phyloP scores from a whole-genome alignment of 2,113 vertebrate species.

The Boleophthalmus pectinirostris region DNA sequence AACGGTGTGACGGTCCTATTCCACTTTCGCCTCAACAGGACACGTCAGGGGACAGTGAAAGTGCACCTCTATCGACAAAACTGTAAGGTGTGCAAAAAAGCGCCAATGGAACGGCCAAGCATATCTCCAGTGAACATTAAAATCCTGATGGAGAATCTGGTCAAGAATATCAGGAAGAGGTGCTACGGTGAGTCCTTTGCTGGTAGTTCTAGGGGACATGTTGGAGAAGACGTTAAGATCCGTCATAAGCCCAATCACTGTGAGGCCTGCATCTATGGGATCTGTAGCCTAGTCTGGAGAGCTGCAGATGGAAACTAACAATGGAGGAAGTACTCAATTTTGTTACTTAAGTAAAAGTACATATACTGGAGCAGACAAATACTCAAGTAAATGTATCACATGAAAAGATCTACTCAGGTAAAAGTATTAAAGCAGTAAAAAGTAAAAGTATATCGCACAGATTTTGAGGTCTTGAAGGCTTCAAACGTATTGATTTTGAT shows the following conservation, averaged over 20 bases:
- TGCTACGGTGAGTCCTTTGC: slow-evolving; percentile 66
- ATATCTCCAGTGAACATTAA: slow-evolving; percentile 71
- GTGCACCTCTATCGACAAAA: slow-evolving; percentile 74
- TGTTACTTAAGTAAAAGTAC: no score
- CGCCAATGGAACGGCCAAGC: slow-evolving; percentile 64
- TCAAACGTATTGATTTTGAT: no score
- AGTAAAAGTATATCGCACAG: no score
- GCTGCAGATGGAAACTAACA: no score
- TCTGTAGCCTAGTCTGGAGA: background rate
- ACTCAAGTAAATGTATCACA: no score
- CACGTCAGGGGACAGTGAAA: slow-evolving; percentile 43
- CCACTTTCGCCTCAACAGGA: slow-evolving; percentile 27
- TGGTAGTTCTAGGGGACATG: background rate
- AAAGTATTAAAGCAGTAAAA: no score
- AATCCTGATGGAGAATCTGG: slow-evolving; percentile 77
- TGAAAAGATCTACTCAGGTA: no score
- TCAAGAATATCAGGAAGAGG: slow-evolving; percentile 78
- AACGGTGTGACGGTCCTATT: slow-evolving; percentile 74
- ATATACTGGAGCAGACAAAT: no score
- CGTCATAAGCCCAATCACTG: slow-evolving; percentile 76
- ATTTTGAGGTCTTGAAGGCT: no score
- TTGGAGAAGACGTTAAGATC: slow-evolving; percentile 32
- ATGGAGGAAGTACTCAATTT: no score
- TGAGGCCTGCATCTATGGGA: slow-evolving; percentile 72
- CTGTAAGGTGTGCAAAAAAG: slow-evolving; percentile 5